Percentiles rank a stretch among this genome's conserved stretches.
These are phyloP conservation scores for Halictus ligatus DNA, from an alignment of 2,888 invertebrate species.

Conservation along the genomic window DNA sequence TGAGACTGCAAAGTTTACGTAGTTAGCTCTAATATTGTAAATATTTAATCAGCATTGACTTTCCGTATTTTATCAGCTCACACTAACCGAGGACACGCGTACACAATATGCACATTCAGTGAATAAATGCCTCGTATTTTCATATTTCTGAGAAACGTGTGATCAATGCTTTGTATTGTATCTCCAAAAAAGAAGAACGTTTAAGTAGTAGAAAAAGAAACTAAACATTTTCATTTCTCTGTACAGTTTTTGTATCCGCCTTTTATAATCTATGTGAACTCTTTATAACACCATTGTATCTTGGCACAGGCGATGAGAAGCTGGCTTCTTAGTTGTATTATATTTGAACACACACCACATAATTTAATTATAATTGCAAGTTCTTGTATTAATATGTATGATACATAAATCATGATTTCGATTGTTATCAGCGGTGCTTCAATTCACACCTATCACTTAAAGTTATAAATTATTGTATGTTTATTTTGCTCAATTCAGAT, in stretches of 20 bases:
- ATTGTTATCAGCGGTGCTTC: constrained; percentile 33
- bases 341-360: constrained; percentile 31
- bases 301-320: constrained; percentile 47
- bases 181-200: constrained; percentile 9
- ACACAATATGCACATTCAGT: constrained; percentile 36
- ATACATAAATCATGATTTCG: constrained; percentile 47
- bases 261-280: constrained; percentile 40
- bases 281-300: constrained; percentile 19
- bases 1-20: constrained; percentile 93
- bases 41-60: constrained; percentile 41
- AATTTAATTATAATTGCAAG: constrained; percentile 41
- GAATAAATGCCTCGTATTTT: constrained; percentile 31
- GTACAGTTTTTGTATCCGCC: constrained; percentile 42
- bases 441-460: constrained; percentile 3
- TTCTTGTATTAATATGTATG: constrained; percentile 46
- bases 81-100: constrained; percentile 19
- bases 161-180: constrained; percentile 38
- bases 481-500: constrained; percentile 23
- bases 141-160: constrained; percentile 24
- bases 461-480: not conserved
- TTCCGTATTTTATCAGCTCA: constrained; percentile 29
- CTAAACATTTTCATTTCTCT: constrained; percentile 33
- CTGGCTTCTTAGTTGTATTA: constrained; percentile 61
- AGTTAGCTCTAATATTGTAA: constrained; percentile 87
- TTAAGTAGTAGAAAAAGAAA: constrained; percentile 31